These are phyloP conservation scores for Hipposideros armiger DNA, from an alignment of 2,113 vertebrate genomes.

Conservation along the genomic window DNA sequence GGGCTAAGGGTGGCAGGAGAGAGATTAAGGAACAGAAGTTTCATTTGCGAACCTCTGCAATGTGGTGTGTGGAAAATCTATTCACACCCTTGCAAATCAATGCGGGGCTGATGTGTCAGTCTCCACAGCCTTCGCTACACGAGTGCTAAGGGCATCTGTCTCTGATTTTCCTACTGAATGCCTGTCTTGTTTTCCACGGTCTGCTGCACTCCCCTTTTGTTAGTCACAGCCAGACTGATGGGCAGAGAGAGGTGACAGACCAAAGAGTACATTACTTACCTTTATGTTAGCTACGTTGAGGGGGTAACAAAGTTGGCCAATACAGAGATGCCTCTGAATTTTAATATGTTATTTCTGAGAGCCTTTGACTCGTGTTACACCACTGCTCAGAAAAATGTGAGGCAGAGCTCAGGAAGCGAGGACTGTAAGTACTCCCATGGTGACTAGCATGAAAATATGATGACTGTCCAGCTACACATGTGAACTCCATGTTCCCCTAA, in stretches of 20 bases:
- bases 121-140: background rate
- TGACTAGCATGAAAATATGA: background rate
- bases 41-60: background rate
- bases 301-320: background rate
- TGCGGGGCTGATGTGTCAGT: background rate
- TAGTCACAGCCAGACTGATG: background rate
- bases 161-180: conserved; percentile 46
- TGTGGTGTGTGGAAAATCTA: conserved; percentile 34
- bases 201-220: background rate
- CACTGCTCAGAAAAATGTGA: background rate
- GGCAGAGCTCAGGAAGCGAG: background rate
- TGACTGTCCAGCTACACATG: background rate
- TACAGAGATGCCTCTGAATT: conserved; percentile 51
- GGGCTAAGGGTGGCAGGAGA: background rate
- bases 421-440: background rate
- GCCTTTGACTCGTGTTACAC: background rate
- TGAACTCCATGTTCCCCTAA: background rate
- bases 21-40: background rate
- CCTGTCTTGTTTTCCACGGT: conserved; percentile 40
- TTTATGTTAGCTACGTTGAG: background rate
- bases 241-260: background rate
- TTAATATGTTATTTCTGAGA: background rate
- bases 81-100: conserved; percentile 5
- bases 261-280: background rate
- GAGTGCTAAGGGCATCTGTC: background rate